Evolutionary conservation across 2,113 vertebrate genomes (phyloP).

Genomic region (Petrocephalus zakoni): DNA sequence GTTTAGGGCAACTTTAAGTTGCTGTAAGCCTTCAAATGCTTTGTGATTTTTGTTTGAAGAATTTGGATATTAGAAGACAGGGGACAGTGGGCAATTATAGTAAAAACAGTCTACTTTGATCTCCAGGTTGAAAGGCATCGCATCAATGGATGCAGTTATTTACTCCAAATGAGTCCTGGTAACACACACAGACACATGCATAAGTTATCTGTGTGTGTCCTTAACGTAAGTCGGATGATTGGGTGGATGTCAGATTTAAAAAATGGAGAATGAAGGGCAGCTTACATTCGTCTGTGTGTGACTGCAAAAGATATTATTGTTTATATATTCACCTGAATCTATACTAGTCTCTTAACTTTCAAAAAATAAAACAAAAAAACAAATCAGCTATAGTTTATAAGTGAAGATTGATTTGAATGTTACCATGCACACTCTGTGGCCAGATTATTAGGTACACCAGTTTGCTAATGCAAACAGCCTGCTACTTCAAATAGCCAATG

Average conservation of each 20-base stretch:
- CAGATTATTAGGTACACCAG: not conserved
- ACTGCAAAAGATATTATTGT: not conserved
- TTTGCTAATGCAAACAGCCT: not conserved
- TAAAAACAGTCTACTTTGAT: constrained; percentile 8
- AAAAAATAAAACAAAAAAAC: too few relatives aligned
- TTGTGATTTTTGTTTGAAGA: constrained; percentile 6
- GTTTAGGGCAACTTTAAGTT: constrained; percentile 9
- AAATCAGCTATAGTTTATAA: not conserved
- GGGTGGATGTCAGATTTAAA: not conserved
- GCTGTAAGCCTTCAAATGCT: not conserved
- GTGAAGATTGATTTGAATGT: not conserved
- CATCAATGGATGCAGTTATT: constrained; percentile 9
- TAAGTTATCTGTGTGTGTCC: not conserved
- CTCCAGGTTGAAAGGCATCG: not conserved
- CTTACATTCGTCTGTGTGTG: not conserved
- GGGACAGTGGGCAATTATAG: constrained; percentile 8
- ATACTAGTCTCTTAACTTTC: not conserved
- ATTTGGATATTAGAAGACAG: not conserved
- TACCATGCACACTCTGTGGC: not conserved
- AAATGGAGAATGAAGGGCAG: not conserved
- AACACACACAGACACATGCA: not conserved
- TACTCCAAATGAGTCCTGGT: not conserved
- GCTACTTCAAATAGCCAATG: not conserved
- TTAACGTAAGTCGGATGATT: not conserved
- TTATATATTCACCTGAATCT: not conserved